These are phyloP conservation scores for Sebastes minor DNA, from an alignment of 2,797 vertebrate genomes.

Conservation along the genomic window DNA sequence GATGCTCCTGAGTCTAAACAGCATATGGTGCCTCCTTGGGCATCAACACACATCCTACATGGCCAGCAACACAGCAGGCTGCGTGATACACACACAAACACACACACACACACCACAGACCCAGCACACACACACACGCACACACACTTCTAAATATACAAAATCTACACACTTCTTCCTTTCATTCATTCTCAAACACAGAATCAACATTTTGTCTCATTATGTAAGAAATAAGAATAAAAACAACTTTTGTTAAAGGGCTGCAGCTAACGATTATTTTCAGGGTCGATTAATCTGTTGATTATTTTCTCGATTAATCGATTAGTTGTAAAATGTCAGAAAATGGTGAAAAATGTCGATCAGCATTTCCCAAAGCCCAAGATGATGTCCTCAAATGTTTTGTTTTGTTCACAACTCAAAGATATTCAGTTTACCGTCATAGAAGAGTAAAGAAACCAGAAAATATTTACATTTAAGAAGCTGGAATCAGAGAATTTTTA, in stretches of 20 bases:
- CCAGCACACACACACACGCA: constrained; percentile 2
- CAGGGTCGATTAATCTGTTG: too few relatives aligned
- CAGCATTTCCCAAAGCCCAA: too few relatives aligned
- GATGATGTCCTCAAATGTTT: too few relatives aligned
- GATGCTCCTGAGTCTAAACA: constrained; percentile 67
- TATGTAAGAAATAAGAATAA: background rate
- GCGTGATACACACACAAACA: constrained; percentile 24
- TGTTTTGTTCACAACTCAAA: too few relatives aligned
- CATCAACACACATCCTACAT: constrained; percentile 71
- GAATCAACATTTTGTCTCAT: background rate
- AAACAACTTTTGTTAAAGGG: background rate
- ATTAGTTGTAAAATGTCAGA: too few relatives aligned
- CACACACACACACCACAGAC: constrained; percentile 7
- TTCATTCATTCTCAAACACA: constrained; percentile 15
- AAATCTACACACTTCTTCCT: background rate
- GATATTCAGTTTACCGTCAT: too few relatives aligned
- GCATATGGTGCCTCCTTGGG: constrained; percentile 82
- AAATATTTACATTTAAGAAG: too few relatives aligned
- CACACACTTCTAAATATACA: constrained; percentile 7
- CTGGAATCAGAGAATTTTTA: too few relatives aligned
- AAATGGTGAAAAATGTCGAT: too few relatives aligned
- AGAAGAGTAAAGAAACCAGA: too few relatives aligned
- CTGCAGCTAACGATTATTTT: too few relatives aligned
- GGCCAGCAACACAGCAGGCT: constrained; percentile 69
- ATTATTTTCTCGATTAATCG: too few relatives aligned